phyloP scores from a whole-genome alignment of 2,888 invertebrate genomes.

The Polyommatus iphigenia region DNA sequence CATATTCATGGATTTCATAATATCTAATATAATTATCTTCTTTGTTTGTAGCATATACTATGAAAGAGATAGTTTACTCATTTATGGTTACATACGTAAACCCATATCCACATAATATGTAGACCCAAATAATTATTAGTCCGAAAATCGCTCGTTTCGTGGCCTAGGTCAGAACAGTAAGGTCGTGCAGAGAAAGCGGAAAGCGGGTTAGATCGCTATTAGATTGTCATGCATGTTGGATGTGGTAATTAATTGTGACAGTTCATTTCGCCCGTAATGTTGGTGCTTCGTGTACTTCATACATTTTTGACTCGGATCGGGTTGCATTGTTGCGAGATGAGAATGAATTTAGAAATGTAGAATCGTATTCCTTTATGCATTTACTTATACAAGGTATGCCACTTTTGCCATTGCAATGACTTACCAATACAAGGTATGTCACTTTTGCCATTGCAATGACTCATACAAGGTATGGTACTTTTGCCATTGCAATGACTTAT shows the following conservation, averaged over 20 bases:
- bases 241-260: slow-evolving; percentile 75
- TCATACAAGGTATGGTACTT: too few species aligned
- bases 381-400: not conserved
- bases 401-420: not conserved
- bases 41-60: too few species aligned
- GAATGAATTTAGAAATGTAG: not conserved
- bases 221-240: slow-evolving; percentile 77
- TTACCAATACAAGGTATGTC: too few species aligned
- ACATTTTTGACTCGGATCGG: slow-evolving; percentile 6
- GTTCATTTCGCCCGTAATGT: slow-evolving; percentile 54
- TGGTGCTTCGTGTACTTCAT: slow-evolving; percentile 29
- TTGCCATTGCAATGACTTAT: too few species aligned
- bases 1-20: too few species aligned
- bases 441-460: too few species aligned
- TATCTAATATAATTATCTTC: too few species aligned
- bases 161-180: slow-evolving; percentile 54
- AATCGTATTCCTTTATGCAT: not conserved
- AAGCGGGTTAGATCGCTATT: slow-evolving; percentile 76
- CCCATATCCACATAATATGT: too few species aligned
- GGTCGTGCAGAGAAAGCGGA: slow-evolving; percentile 77
- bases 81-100: too few species aligned
- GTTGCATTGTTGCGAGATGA: slow-evolving; percentile 12
- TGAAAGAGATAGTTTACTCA: too few species aligned
- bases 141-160: slow-evolving; percentile 42
- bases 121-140: not conserved